Base-by-base conservation (phyloP, 2,888 invertebrate species). In the Yponomeuta evonymella region DNA sequence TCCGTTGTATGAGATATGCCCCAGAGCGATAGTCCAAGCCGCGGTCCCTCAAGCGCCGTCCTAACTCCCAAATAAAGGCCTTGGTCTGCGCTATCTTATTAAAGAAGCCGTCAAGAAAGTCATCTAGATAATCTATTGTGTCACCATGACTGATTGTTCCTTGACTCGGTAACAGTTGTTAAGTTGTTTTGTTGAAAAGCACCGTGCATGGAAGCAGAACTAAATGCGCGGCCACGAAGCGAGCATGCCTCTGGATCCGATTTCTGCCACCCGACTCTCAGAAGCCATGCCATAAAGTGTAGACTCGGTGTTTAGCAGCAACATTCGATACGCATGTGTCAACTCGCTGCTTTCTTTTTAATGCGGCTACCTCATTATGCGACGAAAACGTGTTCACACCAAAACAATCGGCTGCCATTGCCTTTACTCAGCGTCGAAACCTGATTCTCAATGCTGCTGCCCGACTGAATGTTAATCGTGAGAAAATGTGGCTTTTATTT, bases 221-320 rank as follows among this genome's bases (percentile, higher is more conserved):
- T 86, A 91, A 91, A 88, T 74, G 86, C 80, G 73, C 75, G 73
- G 75, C 78, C 74, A 77, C 73, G 77, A 78, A 75, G 75, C 71
- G 78, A 81, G 86, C 90, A 89, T 90, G 90, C 87, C 77, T 79
- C 78, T 76, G 78, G 82, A 83, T 90, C 88, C 82, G 83, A 85
- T 89, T 90, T 85, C 89, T 81, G 87, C 36, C 43, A 67, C 67
- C 67, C 36, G 36, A 67, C 67, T 36, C 36, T 83, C 81, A 83
- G 84, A 84, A 79, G n/a, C 63, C 12, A 63, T 8, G 67, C 48
- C 48, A 51, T 68, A 68, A 48, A 51, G 51, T 29, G 29, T 29
- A 68, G 15, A 29, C 51, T 48, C 43, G 65, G 51, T 58, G 63
- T 71, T 67, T 71, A 69, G 72, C 69, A n/a, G 51, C 69, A 73